phyloP scores from a whole-genome alignment of 1,140 invertebrate species.

The Aradophagus sp. region DNA sequence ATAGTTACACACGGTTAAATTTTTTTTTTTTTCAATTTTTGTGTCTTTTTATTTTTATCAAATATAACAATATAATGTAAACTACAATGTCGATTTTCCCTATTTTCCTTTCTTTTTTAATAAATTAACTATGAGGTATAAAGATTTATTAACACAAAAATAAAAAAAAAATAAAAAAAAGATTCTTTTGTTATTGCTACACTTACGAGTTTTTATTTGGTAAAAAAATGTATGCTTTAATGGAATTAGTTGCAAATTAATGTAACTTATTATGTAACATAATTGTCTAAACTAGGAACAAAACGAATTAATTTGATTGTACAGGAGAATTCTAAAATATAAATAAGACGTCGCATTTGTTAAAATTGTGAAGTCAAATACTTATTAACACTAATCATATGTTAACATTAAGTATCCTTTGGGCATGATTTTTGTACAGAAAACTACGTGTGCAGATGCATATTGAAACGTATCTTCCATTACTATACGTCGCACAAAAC shows the following conservation, averaged over 20 bases:
- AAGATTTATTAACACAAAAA: constrained; percentile 6
- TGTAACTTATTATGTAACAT: constrained; percentile 21
- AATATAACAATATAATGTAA: constrained; percentile 34
- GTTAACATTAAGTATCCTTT: constrained; percentile 51
- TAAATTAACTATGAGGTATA: constrained; percentile 40
- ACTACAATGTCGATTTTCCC: constrained; percentile 12
- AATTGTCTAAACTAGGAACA: constrained; percentile 44
- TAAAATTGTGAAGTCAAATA: constrained; percentile 24
- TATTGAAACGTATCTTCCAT: constrained; percentile 18
- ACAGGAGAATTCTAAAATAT: constrained; percentile 21
- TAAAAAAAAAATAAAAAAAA: constrained; percentile 22
- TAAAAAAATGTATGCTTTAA: constrained; percentile 36
- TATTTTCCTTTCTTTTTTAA: constrained; percentile 1
- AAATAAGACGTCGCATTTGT: constrained; percentile 16
- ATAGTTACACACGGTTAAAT: constrained; percentile 33
- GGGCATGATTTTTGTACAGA: constrained; percentile 29
- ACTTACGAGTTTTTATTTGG: constrained; percentile 32
- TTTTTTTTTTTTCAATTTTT: too few species aligned
- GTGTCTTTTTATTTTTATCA: constrained; percentile 27
- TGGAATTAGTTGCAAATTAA: constrained; percentile 23
- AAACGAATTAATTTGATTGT: constrained; percentile 19
- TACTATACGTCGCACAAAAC: constrained; percentile 16
- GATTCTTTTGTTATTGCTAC: constrained; percentile 10
- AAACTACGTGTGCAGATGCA: constrained; percentile 15
- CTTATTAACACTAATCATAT: constrained; percentile 27